A percentile compares a stretch with the other conserved stretches of the same genome.
Conservation (phyloP, 2,888 invertebrate genomes). For the Calephelis perditalis region DNA sequence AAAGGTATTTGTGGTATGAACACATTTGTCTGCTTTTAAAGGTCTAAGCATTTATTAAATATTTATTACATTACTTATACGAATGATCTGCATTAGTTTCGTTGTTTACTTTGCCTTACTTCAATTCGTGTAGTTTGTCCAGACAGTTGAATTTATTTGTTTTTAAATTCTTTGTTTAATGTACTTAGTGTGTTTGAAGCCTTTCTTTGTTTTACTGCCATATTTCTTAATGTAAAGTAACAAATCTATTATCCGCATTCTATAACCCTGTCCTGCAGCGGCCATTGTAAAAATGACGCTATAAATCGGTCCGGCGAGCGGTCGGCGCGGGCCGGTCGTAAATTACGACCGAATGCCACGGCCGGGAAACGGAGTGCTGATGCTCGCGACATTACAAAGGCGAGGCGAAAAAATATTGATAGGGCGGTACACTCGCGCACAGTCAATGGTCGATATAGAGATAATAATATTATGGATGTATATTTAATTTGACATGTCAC, state of each 20-base stretch:
- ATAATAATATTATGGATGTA: too few species aligned
- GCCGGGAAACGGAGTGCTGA: slow-evolving; percentile 36
- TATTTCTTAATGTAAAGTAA: not conserved
- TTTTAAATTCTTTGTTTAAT: too few species aligned
- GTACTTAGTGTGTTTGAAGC: too few species aligned
- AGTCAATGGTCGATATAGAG: slow-evolving; percentile 10
- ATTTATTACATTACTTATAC: too few species aligned
- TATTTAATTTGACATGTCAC: too few species aligned
- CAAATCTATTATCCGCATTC: slow-evolving; percentile 13
- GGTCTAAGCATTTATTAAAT: too few species aligned
- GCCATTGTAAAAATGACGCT: slow-evolving; percentile 68
- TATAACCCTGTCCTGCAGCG: slow-evolving; percentile 31
- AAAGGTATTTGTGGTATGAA: too few species aligned
- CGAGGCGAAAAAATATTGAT: slow-evolving; percentile 59
- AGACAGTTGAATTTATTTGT: too few species aligned
- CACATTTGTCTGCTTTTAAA: too few species aligned
- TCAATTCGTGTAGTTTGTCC: too few species aligned
- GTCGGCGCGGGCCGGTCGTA: slow-evolving; percentile 41
- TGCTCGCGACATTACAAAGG: slow-evolving; percentile 62
- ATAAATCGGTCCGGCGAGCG: slow-evolving; percentile 61
- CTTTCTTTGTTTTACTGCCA: not conserved
- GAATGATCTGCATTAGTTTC: too few species aligned
- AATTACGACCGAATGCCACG: slow-evolving; percentile 43
- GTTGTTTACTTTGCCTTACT: too few species aligned
- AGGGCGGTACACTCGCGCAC: slow-evolving; percentile 30